Percentiles rank a stretch among this genome's conserved stretches.
Evolutionary conservation across 2,888 invertebrate genomes (phyloP).

Genomic region (Seira sanloemensis): DNA sequence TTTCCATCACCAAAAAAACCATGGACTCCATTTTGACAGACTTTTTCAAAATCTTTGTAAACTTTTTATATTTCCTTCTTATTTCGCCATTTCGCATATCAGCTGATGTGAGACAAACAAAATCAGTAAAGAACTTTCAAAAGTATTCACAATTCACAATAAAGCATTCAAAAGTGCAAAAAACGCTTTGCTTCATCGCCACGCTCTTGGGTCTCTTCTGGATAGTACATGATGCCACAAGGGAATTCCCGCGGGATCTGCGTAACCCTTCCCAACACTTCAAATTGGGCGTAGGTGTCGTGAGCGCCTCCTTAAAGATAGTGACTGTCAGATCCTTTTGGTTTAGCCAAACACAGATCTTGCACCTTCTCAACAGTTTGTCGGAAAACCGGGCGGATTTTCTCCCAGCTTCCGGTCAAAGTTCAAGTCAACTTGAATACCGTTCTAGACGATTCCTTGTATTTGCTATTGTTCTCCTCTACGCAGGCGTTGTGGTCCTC

Average conservation of each 20-base stretch:
- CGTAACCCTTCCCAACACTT: neutral
- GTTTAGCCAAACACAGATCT: neutral
- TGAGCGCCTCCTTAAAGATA: neutral
- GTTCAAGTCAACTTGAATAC: neutral
- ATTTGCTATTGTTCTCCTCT: neutral
- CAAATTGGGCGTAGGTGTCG: neutral
- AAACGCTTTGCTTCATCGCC: neutral
- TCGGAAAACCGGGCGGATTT: neutral
- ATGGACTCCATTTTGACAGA: too few species aligned
- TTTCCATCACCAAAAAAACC: too few species aligned
- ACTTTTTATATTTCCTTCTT: neutral
- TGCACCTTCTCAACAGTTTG: neutral
- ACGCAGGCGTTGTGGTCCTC: neutral
- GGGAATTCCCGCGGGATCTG: neutral
- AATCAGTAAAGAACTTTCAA: too few species aligned
- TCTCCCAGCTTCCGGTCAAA: neutral
- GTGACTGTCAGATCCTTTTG: neutral
- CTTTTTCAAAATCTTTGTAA: neutral
- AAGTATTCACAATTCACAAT: too few species aligned
- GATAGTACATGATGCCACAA: neutral
- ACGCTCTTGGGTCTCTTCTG: neutral
- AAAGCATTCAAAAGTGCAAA: too few species aligned
- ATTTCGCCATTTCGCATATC: neutral
- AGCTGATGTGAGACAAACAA: too few species aligned
- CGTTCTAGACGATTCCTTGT: neutral